phyloP scores from a whole-genome alignment of 2,797 vertebrate species.

The Falco columbarius region DNA sequence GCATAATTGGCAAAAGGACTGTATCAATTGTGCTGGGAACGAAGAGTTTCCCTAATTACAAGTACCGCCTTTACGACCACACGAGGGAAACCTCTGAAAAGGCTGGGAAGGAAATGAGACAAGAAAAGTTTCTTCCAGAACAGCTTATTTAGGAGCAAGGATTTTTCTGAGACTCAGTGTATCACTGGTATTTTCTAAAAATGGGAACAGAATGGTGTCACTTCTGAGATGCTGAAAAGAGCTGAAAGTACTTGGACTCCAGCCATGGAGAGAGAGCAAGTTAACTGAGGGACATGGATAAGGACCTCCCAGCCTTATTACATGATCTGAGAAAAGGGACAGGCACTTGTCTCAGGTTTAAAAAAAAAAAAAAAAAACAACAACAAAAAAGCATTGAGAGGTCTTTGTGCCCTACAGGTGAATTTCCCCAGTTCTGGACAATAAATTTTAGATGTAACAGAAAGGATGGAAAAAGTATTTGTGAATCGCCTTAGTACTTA shows the following conservation, averaged over 20 bases:
- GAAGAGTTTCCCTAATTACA: constrained; percentile 33
- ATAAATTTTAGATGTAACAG: not conserved
- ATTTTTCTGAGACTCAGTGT: not conserved
- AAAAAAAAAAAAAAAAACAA: not conserved
- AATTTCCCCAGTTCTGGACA: not conserved
- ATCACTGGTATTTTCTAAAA: constrained; percentile 31
- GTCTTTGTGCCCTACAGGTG: not conserved
- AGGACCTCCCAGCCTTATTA: not conserved
- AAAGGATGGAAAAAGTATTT: not conserved
- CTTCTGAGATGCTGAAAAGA: not conserved
- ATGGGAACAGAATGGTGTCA: constrained; percentile 13
- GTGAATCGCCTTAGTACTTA: not conserved
- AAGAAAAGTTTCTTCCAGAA: not conserved
- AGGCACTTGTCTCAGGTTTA: not conserved
- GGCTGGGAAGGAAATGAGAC: not conserved
- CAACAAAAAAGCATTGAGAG: not conserved
- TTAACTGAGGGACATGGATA: not conserved
- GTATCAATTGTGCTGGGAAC: not conserved
- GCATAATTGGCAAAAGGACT: constrained; percentile 23
- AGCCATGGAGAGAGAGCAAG: not conserved
- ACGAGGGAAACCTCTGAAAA: constrained; percentile 7
- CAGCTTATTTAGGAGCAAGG: not conserved
- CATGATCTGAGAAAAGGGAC: not conserved
- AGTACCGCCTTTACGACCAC: not conserved
- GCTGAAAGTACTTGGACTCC: constrained; percentile 27